Percentiles rank a stretch among this genome's conserved stretches.
Conservation (phyloP, 2,888 invertebrate genomes). For the Pristionchus fissidentatus region DNA sequence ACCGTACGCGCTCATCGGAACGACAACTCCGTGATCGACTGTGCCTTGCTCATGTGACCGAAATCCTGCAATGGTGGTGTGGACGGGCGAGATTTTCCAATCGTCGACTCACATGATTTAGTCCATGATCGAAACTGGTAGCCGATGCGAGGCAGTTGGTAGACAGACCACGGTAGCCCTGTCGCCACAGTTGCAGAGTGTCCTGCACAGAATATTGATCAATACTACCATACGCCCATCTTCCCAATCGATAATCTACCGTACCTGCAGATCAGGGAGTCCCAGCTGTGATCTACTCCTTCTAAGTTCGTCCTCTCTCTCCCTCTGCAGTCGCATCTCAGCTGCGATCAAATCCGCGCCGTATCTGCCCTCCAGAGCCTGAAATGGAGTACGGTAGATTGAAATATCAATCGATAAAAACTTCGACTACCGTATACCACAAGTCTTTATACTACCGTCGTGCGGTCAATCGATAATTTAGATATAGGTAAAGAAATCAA, state of each 20-base stretch:
- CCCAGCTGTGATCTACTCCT: constrained; percentile 63
- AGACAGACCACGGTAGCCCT: constrained; percentile 42
- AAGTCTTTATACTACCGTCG: background rate
- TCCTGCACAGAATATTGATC: constrained; percentile 5
- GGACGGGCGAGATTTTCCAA: background rate
- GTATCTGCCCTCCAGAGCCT: constrained; percentile 30
- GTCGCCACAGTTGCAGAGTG: constrained; percentile 38
- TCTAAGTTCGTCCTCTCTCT: constrained; percentile 78
- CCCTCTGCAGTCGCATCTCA: constrained; percentile 77
- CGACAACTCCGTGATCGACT: constrained; percentile 38
- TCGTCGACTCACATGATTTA: constrained; percentile 36
- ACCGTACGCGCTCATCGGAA: constrained; percentile 42
- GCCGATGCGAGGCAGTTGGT: constrained; percentile 39
- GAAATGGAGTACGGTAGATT: background rate
- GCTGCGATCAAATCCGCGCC: constrained; percentile 46
- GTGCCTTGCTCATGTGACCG: constrained; percentile 39
- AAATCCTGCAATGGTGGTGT: constrained; percentile 13
- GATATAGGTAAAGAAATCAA: background rate
- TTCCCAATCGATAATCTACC: background rate
- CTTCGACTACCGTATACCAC: background rate
- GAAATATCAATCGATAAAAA: background rate
- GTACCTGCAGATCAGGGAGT: constrained; percentile 51
- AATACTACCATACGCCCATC: background rate
- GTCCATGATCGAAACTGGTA: constrained; percentile 33
- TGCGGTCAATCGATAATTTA: background rate